phyloP scores from a whole-genome alignment of 2,797 vertebrate genomes.

The Heterohyrax brucei region DNA sequence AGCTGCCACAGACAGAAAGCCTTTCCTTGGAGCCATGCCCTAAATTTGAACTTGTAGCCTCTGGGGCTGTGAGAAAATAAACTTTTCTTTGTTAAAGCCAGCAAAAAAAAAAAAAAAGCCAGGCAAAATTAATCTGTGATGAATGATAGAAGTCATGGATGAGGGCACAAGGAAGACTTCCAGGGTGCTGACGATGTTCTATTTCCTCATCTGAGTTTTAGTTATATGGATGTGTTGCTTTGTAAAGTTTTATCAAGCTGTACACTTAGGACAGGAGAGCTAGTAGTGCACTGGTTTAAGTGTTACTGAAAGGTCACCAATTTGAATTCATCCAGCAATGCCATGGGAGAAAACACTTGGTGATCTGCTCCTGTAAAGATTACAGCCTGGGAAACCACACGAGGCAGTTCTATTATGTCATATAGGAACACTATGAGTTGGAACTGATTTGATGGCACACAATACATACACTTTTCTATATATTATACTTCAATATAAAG shows the following conservation, averaged over 20 bases:
- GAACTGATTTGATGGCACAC: background rate
- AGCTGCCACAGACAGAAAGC: too few species aligned
- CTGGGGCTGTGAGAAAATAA: too few species aligned
- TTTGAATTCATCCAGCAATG: background rate
- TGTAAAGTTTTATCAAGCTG: slow-evolving; percentile 42
- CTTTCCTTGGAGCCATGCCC: too few species aligned
- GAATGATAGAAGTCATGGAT: slow-evolving; percentile 35
- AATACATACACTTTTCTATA: background rate
- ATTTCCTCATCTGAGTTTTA: slow-evolving; percentile 64
- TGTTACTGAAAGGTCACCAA: background rate
- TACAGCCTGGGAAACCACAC: background rate
- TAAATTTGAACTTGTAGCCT: too few species aligned
- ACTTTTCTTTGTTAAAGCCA: too few species aligned
- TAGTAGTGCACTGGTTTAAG: background rate
- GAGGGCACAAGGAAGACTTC: background rate
- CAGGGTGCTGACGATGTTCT: background rate
- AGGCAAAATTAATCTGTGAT: slow-evolving; percentile 4
- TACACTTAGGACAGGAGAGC: background rate
- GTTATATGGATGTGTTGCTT: background rate
- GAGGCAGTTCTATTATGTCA: background rate
- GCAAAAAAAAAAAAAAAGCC: background rate
- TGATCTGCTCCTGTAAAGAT: background rate
- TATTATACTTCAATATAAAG: slow-evolving; percentile 62
- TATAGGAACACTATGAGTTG: background rate
- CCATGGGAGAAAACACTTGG: background rate